Conservation (phyloP, 2,888 invertebrate genomes). For the Protodeltote pygarga region DNA sequence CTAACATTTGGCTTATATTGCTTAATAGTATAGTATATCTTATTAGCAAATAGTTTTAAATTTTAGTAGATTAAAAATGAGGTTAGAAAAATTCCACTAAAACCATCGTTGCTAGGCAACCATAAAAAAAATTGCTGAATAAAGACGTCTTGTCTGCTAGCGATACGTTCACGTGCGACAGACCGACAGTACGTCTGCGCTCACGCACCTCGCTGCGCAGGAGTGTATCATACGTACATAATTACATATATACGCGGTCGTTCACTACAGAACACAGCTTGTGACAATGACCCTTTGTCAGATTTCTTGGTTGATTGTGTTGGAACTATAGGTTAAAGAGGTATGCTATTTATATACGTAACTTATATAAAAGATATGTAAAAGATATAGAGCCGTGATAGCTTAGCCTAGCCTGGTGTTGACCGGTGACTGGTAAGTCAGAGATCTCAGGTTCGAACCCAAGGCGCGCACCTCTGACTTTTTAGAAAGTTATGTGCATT, state of each 20-base stretch:
- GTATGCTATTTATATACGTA: constrained; percentile 13
- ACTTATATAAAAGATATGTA: not conserved
- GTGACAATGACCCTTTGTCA: constrained; percentile 48
- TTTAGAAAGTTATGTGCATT: no score
- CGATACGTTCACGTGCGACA: constrained; percentile 30
- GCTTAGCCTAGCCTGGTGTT: no score
- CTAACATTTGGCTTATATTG: no score
- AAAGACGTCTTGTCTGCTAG: constrained; percentile 8
- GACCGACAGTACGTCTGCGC: constrained; percentile 31
- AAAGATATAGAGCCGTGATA: not conserved
- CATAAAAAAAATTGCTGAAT: not conserved
- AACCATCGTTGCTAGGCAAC: no score
- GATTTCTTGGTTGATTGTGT: constrained; percentile 37
- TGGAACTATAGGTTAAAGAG: constrained; percentile 6
- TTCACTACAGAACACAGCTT: constrained; percentile 32
- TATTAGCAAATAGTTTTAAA: no score
- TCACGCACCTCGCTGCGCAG: constrained; percentile 34
- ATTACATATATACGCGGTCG: constrained; percentile 31
- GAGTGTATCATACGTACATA: constrained; percentile 9
- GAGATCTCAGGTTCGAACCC: not conserved
- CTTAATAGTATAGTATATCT: no score
- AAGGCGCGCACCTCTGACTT: no score
- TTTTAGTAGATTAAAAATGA: no score
- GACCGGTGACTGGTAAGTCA: not conserved
- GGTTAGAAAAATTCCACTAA: no score